Evolutionary conservation across 2,888 invertebrate species (phyloP).

Genomic region (Ectemnius lituratus): DNA sequence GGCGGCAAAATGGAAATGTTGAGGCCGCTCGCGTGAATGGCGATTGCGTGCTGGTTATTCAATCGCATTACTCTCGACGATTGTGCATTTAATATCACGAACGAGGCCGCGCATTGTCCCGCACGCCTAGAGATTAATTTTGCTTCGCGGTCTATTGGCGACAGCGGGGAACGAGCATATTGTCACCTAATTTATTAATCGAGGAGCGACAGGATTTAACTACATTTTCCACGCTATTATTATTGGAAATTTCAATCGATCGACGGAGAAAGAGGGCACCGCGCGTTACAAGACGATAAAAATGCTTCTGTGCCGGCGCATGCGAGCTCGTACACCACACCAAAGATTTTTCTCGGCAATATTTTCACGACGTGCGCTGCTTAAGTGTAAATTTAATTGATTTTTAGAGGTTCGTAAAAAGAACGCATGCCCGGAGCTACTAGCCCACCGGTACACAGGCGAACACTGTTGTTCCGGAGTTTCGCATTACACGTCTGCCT

Average conservation of each 20-base stretch:
- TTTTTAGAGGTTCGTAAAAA: constrained; percentile 26
- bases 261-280: too few species aligned
- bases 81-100: constrained; percentile 47
- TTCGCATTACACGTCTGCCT: constrained; percentile 60
- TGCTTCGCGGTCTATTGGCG: constrained; percentile 48
- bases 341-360: too few species aligned
- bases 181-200: constrained; percentile 54
- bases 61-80: constrained; percentile 48
- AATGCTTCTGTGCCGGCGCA: too few species aligned
- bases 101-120: constrained; percentile 32
- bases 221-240: constrained; percentile 29
- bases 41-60: constrained; percentile 32
- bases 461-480: constrained; percentile 53
- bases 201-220: constrained; percentile 41
- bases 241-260: too few species aligned
- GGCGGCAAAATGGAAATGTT: constrained; percentile 30
- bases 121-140: constrained; percentile 54
- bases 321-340: too few species aligned
- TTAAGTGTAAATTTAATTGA: too few species aligned
- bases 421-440: constrained; percentile 24
- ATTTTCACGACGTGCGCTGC: too few species aligned
- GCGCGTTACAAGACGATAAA: too few species aligned
- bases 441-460: constrained; percentile 35
- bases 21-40: constrained; percentile 16
- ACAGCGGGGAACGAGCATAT: constrained; percentile 35